Evolutionary conservation across 2,888 invertebrate genomes (phyloP), one percentile per base, ranked within the genome.

Genomic region (Clostera curtula): DNA sequence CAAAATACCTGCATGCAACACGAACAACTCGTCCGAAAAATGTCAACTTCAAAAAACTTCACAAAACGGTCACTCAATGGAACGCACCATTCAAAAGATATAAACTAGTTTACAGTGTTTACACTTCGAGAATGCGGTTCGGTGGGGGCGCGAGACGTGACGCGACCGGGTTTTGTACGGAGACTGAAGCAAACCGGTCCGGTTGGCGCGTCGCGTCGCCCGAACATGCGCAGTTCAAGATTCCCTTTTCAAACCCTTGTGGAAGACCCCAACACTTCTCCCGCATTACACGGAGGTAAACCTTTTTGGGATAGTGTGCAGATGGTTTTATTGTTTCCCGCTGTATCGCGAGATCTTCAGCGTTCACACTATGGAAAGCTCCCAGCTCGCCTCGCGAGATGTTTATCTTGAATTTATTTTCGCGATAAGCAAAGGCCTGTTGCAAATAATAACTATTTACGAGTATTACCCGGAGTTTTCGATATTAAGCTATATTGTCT

Each of bases 141-240:
- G 35, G 32, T 47, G 37, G 46, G 34, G 52, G 40, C 35, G 49
- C 37, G 52, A 42, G 47, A 51, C 61, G 56, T 55, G 54, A 35
- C 56, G 45, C 58, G 60, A 47, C 50, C 54, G 66, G 55, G 45
- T 49, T 53, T 50, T 53, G 50, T 58, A 49, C 52, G 57, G 58
- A 49, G 56, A 77, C 80, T 79, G 73, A 61, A 68, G 63, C 54
- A 62, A 51, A 23, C 43, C 47, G 25, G 40, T 53, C 48, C 42
- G 51, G 53, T 54, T 50, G 43, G 57, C 51, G 59, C 54, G 56
- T 61, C 57, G 64, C 67, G 68, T 42, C 56, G 54, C 39, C 40
- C 50, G 74, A 49, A 60, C 79, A 80, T 79, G 80, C 79, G 79
- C 79, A 75, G 67, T 74, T 56, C 56, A 51, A 50, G 54, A 61